Conservation (phyloP, 2,797 vertebrate species). For the Galagoides demidoff region DNA sequence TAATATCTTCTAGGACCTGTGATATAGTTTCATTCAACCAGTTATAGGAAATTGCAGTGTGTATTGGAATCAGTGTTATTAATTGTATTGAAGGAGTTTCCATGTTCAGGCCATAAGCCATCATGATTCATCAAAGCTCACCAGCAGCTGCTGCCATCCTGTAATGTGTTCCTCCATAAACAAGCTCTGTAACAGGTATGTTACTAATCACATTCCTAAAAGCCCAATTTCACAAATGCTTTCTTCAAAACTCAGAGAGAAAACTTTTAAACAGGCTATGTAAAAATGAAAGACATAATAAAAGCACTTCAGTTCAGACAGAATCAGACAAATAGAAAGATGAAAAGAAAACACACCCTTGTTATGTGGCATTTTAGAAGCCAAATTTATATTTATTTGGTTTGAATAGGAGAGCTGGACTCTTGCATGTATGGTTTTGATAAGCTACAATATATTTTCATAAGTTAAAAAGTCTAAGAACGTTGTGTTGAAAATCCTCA, state of each 20-base stretch:
- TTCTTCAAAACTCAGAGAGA: slow-evolving; percentile 19
- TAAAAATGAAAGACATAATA: slow-evolving; percentile 46
- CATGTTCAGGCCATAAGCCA: neutral
- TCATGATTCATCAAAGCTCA: neutral
- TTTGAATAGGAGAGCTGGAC: slow-evolving; percentile 37
- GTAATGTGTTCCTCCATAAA: neutral
- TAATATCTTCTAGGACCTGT: neutral
- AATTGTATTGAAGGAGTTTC: slow-evolving; percentile 17
- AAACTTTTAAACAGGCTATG: neutral
- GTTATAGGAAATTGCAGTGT: neutral
- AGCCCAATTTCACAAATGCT: neutral
- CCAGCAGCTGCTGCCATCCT: neutral
- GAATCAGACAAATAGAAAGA: slow-evolving; percentile 27
- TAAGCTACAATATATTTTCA: neutral
- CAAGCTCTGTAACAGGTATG: slow-evolving; percentile 33
- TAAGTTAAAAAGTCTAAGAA: slow-evolving; percentile 24
- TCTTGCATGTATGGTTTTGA: neutral
- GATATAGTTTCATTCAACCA: neutral
- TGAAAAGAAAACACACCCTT: slow-evolving; percentile 26
- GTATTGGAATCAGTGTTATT: neutral
- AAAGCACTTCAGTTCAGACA: slow-evolving; percentile 7
- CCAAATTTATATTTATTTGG: neutral
- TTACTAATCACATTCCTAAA: slow-evolving; percentile 43
- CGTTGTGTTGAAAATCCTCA: slow-evolving; percentile 21
- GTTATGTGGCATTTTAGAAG: neutral